Conservation (phyloP, 2,888 invertebrate species). For the Trichopoda pennipes region DNA sequence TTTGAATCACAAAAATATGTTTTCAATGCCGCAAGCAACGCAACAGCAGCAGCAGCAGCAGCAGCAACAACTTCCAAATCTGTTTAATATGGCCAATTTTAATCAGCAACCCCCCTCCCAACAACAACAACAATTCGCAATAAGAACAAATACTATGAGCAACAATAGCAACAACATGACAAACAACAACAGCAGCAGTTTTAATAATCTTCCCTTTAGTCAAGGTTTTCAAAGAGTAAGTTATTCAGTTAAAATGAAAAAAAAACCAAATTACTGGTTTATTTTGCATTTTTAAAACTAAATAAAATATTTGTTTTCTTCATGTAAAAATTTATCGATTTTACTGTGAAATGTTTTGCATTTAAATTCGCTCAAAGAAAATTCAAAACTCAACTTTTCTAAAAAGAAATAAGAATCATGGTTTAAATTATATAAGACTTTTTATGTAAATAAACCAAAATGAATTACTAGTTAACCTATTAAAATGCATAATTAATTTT, state of each 20-base stretch:
- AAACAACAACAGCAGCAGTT: constrained; percentile 70
- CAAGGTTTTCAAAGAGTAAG: constrained; percentile 79
- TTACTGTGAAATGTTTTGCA: no score
- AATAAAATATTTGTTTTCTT: neutral
- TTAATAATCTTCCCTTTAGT: constrained; percentile 75
- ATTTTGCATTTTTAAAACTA: neutral
- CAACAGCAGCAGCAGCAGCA: constrained; percentile 69
- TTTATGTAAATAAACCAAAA: no score
- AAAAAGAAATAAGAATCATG: no score
- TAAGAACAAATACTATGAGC: constrained; percentile 72
- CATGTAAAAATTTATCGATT: no score
- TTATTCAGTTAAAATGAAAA: constrained; percentile 30
- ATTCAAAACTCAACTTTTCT: no score
- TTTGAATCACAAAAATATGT: constrained; percentile 67
- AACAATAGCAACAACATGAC: constrained; percentile 55
- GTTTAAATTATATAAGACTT: no score
- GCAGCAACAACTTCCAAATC: constrained; percentile 68
- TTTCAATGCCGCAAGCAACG: constrained; percentile 50
- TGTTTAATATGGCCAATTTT: constrained; percentile 65
- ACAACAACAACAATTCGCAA: constrained; percentile 72
- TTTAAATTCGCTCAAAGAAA: no score
- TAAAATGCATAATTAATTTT: no score
- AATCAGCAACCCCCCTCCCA: constrained; percentile 67
- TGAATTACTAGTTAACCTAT: no score
- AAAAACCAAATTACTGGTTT: no score